These are phyloP conservation scores for Drosophila pachea DNA, from an alignment of 1,140 invertebrate genomes.

Conservation along the genomic window DNA sequence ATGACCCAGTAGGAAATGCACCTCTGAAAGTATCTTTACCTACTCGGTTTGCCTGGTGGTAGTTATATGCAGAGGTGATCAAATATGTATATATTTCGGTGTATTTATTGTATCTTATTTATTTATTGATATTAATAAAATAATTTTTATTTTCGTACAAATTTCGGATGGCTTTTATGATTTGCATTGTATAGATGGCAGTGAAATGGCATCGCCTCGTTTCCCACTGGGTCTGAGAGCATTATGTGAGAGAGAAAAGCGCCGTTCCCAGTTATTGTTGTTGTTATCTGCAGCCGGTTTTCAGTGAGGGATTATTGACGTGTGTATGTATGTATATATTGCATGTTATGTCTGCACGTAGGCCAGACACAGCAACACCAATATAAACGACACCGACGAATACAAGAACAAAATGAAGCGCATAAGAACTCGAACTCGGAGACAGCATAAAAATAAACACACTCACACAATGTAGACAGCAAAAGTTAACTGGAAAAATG, in stretches of 20 bases:
- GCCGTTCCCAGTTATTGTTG: constrained; percentile 29
- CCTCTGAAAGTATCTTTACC: constrained; percentile 12
- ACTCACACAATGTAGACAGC: constrained; percentile 22
- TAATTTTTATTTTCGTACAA: no score
- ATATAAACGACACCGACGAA: constrained; percentile 32
- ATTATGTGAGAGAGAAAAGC: constrained; percentile 25
- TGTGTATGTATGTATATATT: constrained; percentile 44
- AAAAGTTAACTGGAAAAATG: constrained; percentile 66
- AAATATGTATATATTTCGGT: neutral
- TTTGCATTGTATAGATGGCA: neutral
- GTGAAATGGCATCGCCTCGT: neutral
- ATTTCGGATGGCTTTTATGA: no score
- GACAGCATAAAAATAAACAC: constrained; percentile 72
- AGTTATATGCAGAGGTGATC: neutral
- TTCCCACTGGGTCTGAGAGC: constrained; percentile 27
- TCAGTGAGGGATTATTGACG: constrained; percentile 69
- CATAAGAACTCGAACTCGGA: constrained; percentile 59
- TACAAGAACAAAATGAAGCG: constrained; percentile 53
- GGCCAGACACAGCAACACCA: constrained; percentile 60
- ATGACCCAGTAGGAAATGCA: constrained; percentile 34
- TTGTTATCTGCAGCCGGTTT: constrained; percentile 66
- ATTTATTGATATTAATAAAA: neutral
- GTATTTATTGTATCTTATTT: neutral
- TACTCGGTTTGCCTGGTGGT: neutral
- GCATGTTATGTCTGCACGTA: constrained; percentile 67